Percentiles rank a stretch among this genome's conserved stretches.
These are phyloP conservation scores for Netelia melanura DNA, from an alignment of 2,888 invertebrate species.

Conservation along the genomic window DNA sequence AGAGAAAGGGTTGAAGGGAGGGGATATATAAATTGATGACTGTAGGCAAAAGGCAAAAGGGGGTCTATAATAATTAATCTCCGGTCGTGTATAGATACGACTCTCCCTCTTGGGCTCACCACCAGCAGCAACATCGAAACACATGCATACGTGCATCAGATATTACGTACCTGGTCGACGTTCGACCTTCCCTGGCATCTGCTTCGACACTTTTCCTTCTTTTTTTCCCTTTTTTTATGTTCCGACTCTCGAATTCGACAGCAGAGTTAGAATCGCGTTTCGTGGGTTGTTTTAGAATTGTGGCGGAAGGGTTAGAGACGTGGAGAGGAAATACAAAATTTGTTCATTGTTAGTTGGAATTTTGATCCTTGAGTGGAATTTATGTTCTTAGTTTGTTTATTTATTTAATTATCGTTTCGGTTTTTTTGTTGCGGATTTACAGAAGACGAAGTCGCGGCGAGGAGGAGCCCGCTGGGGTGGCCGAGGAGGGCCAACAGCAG, in stretches of 20 bases:
- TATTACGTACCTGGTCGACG: constrained; percentile 59
- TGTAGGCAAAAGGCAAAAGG: constrained; percentile 81
- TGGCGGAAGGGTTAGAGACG: too few relatives aligned
- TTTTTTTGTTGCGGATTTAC: constrained; percentile 69
- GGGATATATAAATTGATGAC: constrained; percentile 83
- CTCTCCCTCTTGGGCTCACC: constrained; percentile 31
- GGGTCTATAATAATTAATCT: constrained; percentile 85
- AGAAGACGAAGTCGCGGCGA: constrained; percentile 81
- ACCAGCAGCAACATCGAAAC: constrained; percentile 41
- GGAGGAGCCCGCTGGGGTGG: constrained; percentile 72
- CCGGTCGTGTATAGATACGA: constrained; percentile 76
- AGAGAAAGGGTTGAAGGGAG: constrained; percentile 22
- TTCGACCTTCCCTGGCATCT: constrained; percentile 59
- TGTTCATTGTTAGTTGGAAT: too few relatives aligned
- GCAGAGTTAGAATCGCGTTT: constrained; percentile 3
- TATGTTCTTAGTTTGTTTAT: not conserved
- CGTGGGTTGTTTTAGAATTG: not conserved
- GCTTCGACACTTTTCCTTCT: constrained; percentile 61
- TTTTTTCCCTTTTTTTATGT: constrained; percentile 1
- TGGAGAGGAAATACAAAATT: too few relatives aligned
- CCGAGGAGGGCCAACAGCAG: constrained; percentile 79
- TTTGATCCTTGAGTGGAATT: too few relatives aligned
- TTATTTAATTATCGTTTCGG: not conserved
- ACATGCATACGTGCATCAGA: constrained; percentile 56
- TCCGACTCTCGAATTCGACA: not conserved